Evolutionary conservation across 2,888 invertebrate species (phyloP), one percentile per base, ranked within the genome.

Genomic region (Metellina segmentata): DNA sequence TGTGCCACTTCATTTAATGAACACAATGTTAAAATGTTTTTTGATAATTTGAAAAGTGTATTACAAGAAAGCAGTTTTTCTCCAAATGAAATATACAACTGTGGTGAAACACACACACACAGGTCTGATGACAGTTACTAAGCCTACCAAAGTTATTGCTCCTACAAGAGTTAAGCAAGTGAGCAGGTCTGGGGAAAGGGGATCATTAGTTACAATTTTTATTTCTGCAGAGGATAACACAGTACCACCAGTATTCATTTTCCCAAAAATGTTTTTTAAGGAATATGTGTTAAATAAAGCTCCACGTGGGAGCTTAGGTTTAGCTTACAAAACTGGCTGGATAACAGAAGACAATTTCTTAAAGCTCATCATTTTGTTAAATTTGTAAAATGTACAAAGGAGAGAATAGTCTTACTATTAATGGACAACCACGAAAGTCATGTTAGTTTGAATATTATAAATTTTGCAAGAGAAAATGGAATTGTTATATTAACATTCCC

Each of bases 161-260:
- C 77, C 20, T 20, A 77, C 77, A 20, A 34, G 77, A 77, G 49
- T 48, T 19, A 77, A 77, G 49, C 77, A 77, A 77, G 77, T 77
- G 77, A n/a, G n/a, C n/a, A n/a, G n/a, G n/a, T 72, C 72, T 11
- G 61, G 61, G 34, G 52, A 51, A 19, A 9, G 71, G 19, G 89
- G 93, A n/a, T 93, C 94, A 19, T 94, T 94, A 16, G 89, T 94
- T 81, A 93, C 93, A n/a, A n/a, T n/a, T 85, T 93, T 94, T 78
- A 93, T 94, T 86, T 93, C 93, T 78, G 94, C 94, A 70, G 79
- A 83, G 71, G 94, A 94, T 52, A 93, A 92, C 89, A 49, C 93
- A 48, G 86, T 94, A 81, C 94, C 94, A 49, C 94, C 94, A 71
- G 20, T 93, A 71, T 94, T 93, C 89, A 92, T 94, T 52, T 94